Percentiles rank a stretch among this genome's conserved stretches.
phyloP scores from a whole-genome alignment of 2,113 vertebrate species.

The Corynorhinus townsendii region DNA sequence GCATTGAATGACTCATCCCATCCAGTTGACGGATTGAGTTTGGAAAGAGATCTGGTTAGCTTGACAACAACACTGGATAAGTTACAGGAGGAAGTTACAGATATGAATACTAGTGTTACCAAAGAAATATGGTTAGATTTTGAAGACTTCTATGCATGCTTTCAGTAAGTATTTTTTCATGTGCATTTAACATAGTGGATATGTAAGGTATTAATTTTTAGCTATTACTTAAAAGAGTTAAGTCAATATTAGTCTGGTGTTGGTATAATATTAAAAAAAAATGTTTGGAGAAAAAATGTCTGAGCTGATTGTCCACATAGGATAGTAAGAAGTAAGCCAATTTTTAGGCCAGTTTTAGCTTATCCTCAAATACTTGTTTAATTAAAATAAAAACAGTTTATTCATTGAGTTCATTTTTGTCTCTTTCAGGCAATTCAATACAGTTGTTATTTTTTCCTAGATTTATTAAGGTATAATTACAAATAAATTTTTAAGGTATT shows the following conservation, averaged over 20 bases:
- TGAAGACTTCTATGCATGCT: conserved; percentile 90
- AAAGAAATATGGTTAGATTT: conserved; percentile 90
- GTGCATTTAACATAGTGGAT: not conserved
- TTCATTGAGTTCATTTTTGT: not conserved
- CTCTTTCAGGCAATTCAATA: not conserved
- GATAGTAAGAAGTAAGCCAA: not conserved
- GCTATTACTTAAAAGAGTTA: not conserved
- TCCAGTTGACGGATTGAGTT: not conserved
- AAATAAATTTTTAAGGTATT: not conserved
- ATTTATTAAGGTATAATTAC: not conserved
- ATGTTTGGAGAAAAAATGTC: not conserved
- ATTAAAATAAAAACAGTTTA: not conserved
- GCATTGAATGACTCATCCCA: conserved; percentile 16
- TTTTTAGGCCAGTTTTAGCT: not conserved
- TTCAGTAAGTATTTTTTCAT: conserved; percentile 85
- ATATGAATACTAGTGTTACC: conserved; percentile 66
- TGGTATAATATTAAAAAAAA: not conserved
- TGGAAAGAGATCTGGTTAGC: conserved; percentile 43
- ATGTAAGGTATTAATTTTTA: not conserved
- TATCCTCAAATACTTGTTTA: not conserved
- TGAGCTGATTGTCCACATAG: not conserved
- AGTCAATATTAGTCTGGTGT: not conserved
- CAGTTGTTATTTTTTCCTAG: not conserved
- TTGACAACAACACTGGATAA: conserved; percentile 46
- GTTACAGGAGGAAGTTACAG: conserved; percentile 60